Percentiles rank a stretch among this genome's conserved stretches.
phyloP scores from a whole-genome alignment of 2,888 invertebrate species.

The Griposia aprilina region DNA sequence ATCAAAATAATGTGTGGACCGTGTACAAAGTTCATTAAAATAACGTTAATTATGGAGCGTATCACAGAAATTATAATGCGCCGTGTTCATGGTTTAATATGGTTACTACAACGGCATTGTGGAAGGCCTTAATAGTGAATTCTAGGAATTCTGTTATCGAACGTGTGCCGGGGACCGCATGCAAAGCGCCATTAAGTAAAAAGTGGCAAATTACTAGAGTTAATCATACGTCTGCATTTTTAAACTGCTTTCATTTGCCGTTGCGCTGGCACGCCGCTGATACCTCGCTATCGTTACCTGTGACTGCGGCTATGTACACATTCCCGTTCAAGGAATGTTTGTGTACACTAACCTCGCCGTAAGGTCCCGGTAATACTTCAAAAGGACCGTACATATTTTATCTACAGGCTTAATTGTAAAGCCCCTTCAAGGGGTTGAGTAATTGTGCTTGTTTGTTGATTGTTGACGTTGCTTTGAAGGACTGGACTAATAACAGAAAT shows the following conservation, averaged over 20 bases:
- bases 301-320: conserved; percentile 40
- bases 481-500: conserved; percentile 12
- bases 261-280: conserved; percentile 61
- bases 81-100: conserved; percentile 49
- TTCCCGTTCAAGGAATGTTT: conserved; percentile 55
- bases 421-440: conserved; percentile 27
- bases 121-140: conserved; percentile 69
- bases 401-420: conserved; percentile 29
- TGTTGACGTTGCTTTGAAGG: conserved; percentile 29
- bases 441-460: conserved; percentile 54
- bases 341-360: conserved; percentile 32
- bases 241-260: conserved; percentile 68
- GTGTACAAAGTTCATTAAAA: conserved; percentile 63
- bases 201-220: conserved; percentile 74
- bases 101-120: conserved; percentile 56
- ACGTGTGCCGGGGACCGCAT: conserved; percentile 63
- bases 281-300: conserved; percentile 61
- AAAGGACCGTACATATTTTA: conserved; percentile 49
- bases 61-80: conserved; percentile 56
- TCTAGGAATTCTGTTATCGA: conserved; percentile 71
- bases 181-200: conserved; percentile 74
- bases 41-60: conserved; percentile 64
- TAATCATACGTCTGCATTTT: conserved; percentile 79
- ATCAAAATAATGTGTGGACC: conserved; percentile 58
- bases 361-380: conserved; percentile 27